Percentiles rank a stretch among this genome's conserved stretches.
Conservation (phyloP, 37 sponge, comb jelly and placozoan species). For the Bolinopsis microptera region DNA sequence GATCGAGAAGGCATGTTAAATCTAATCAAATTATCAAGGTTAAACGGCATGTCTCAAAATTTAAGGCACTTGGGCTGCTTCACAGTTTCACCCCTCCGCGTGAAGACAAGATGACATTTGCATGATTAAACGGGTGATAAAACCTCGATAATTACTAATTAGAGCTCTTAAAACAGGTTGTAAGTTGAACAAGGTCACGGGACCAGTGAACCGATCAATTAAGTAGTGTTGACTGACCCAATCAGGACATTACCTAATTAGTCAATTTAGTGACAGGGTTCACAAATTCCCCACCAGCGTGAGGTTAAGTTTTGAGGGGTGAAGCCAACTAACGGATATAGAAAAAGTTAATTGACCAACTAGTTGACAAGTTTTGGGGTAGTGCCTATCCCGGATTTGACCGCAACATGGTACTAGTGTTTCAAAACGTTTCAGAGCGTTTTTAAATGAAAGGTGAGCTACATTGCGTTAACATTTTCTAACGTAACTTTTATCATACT, state of each 20-base stretch:
- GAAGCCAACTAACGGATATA: background rate
- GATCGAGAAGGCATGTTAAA: background rate
- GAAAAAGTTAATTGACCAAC: background rate
- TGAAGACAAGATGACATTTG: background rate
- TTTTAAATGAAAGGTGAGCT: too few species aligned
- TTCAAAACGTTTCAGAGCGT: too few species aligned
- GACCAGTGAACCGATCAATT: background rate
- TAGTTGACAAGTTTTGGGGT: background rate
- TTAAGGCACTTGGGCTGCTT: conserved; percentile 39
- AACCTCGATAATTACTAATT: background rate
- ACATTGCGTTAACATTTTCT: too few species aligned
- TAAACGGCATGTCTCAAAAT: background rate
- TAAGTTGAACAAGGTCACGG: background rate
- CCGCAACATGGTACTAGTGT: background rate
- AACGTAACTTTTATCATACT: too few species aligned
- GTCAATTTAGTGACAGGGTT: background rate
- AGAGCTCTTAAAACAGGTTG: background rate
- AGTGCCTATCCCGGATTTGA: background rate
- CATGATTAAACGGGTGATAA: background rate
- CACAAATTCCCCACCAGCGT: background rate
- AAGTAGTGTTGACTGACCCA: background rate
- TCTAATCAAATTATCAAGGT: background rate
- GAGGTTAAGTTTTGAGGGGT: background rate
- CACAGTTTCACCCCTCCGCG: background rate
- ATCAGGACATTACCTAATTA: background rate